phyloP scores from a whole-genome alignment of 2,888 invertebrate genomes.

The Aphodius sticticus region DNA sequence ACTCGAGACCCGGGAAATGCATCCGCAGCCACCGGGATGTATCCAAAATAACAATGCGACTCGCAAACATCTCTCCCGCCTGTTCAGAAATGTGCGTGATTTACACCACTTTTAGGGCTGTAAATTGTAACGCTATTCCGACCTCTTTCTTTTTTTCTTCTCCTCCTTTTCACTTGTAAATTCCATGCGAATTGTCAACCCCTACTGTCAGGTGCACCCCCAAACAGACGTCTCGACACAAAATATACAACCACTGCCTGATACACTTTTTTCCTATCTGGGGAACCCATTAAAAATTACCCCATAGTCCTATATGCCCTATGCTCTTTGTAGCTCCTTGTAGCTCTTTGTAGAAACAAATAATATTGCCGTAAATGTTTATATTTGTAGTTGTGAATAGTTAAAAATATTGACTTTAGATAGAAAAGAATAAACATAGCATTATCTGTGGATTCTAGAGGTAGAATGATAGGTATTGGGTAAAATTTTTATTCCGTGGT shows the following conservation, averaged over 20 bases:
- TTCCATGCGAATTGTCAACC: conserved; percentile 30
- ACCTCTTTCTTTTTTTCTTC: conserved; percentile 30
- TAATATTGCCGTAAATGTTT: not conserved
- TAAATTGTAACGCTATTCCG: conserved; percentile 34
- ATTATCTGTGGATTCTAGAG: not conserved
- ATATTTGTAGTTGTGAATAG: not conserved
- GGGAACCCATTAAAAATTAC: conserved; percentile 5
- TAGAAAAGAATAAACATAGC: not conserved
- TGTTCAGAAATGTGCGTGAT: conserved; percentile 40
- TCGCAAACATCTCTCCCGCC: conserved; percentile 41
- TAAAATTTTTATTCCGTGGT: not conserved
- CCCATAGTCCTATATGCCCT: not conserved
- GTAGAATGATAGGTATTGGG: not conserved
- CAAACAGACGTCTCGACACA: conserved; percentile 36
- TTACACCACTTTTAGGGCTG: conserved; percentile 43
- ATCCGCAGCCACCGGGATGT: conserved; percentile 39
- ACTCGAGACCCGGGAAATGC: conserved; percentile 44
- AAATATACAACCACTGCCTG: conserved; percentile 33
- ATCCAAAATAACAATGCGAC: conserved; percentile 49
- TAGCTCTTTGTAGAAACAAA: not conserved
- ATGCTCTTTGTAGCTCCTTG: too few relatives aligned
- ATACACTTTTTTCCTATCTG: conserved; percentile 9
- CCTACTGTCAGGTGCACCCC: conserved; percentile 38
- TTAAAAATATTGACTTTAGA: not conserved
- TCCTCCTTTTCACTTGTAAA: conserved; percentile 30